Percentiles rank a stretch among this genome's conserved stretches.
phyloP scores from a whole-genome alignment of 1,140 invertebrate genomes.

The Maconellicoccus hirsutus region DNA sequence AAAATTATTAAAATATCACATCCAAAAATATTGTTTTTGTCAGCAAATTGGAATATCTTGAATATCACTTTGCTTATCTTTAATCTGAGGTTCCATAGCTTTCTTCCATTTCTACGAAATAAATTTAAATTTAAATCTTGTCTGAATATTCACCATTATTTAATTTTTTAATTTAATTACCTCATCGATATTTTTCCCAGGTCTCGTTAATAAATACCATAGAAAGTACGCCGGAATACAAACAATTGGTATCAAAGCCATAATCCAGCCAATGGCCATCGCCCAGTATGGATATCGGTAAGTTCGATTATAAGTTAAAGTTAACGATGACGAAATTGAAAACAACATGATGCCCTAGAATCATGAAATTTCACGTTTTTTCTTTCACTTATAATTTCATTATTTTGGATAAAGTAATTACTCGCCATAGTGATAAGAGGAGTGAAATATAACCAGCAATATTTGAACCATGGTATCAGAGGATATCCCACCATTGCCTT shows the following conservation, averaged over 20 bases:
- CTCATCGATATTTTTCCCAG: constrained; percentile 40
- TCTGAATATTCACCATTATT: too few relatives aligned
- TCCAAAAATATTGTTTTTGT: too few relatives aligned
- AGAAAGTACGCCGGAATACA: constrained; percentile 55
- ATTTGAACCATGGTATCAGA: constrained; percentile 37
- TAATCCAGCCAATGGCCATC: constrained; percentile 52
- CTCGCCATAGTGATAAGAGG: constrained; percentile 48
- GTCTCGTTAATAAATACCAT: constrained; percentile 40
- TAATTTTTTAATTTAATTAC: constrained; percentile 32
- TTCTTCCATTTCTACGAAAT: neutral
- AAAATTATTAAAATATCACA: neutral
- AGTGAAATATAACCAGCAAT: constrained; percentile 49
- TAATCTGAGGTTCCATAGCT: neutral
- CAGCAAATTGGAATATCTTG: neutral
- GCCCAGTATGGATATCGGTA: constrained; percentile 66
- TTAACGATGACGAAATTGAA: constrained; percentile 51
- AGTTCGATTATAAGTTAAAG: constrained; percentile 47
- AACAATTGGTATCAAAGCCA: constrained; percentile 63
- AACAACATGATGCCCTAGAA: constrained; percentile 57
- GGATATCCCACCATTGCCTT: constrained; percentile 50
- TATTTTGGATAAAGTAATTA: too few relatives aligned
- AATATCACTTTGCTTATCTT: neutral
- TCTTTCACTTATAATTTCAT: too few relatives aligned
- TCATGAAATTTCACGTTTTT: too few relatives aligned
- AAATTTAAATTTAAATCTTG: neutral